Percentiles rank a stretch among this genome's conserved stretches.
Evolutionary conservation across 2,797 vertebrate genomes (phyloP).

Genomic region (Cyprinella venusta): DNA sequence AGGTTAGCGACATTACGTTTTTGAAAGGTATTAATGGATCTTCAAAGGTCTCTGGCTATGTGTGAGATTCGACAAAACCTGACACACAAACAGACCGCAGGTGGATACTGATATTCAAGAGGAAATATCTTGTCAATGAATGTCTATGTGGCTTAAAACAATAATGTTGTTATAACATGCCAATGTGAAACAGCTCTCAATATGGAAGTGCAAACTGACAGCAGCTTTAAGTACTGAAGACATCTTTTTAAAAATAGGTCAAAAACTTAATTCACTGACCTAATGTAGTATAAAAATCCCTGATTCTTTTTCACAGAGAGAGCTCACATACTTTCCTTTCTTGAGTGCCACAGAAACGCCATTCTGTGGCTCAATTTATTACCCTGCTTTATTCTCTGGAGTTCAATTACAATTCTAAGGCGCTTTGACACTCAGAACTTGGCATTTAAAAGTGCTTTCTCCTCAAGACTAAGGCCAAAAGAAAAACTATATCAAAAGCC

Average conservation of each 20-base stretch:
- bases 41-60: background rate
- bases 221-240: background rate
- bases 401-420: conserved; percentile 57
- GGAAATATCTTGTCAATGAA: background rate
- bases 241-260: background rate
- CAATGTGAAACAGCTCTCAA: background rate
- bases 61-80: conserved; percentile 24
- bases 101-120: conserved; percentile 2
- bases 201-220: background rate
- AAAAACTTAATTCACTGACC: background rate
- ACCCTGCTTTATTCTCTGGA: conserved; percentile 53
- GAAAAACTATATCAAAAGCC: conserved; percentile 22
- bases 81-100: conserved; percentile 21
- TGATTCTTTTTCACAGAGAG: conserved; percentile 16
- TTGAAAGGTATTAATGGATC: background rate
- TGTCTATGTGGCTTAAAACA: conserved; percentile 8
- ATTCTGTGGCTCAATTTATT: conserved; percentile 60
- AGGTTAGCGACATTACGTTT: background rate
- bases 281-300: background rate
- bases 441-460: conserved; percentile 67
- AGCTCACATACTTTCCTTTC: conserved; percentile 36
- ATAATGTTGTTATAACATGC: conserved; percentile 7
- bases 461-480: conserved; percentile 44
- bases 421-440: conserved; percentile 51
- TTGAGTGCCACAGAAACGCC: conserved; percentile 40